A percentile compares a stretch with the other conserved stretches of the same genome.
These are phyloP conservation scores for Homalodisca vitripennis DNA, from an alignment of 1,140 invertebrate species.

Conservation along the genomic window DNA sequence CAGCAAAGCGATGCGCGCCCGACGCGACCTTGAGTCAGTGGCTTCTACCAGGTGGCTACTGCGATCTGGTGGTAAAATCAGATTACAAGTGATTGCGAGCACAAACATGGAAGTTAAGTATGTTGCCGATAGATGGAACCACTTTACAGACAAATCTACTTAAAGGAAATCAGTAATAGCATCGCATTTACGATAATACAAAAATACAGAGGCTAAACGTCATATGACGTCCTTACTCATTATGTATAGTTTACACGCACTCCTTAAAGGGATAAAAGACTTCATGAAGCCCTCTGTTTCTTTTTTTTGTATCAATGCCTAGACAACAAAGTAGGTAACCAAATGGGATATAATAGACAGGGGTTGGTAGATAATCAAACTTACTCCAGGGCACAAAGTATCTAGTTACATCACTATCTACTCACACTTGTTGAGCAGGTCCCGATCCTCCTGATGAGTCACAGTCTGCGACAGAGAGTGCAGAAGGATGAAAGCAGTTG, in stretches of 20 bases:
- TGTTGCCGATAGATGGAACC: no score
- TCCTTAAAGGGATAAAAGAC: neutral
- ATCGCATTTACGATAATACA: no score
- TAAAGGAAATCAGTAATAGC: no score
- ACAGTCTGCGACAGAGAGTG: conserved; percentile 96
- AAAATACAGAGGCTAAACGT: no score
- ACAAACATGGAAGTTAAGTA: no score
- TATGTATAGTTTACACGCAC: neutral
- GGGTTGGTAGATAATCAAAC: neutral
- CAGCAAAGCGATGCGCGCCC: no score
- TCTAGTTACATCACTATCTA: conserved; percentile 7
- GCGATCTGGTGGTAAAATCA: no score
- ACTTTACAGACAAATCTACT: no score
- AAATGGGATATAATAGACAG: neutral
- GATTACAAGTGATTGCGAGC: no score
- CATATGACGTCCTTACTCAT: neutral
- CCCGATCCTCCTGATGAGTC: conserved; percentile 75
- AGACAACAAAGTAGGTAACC: neutral
- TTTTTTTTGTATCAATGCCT: neutral
- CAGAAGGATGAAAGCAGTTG: conserved; percentile 95
- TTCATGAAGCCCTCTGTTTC: neutral
- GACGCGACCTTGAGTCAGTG: no score
- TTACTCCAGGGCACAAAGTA: neutral
- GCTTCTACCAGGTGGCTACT: no score
- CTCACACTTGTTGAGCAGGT: conserved; percentile 87